Evolutionary conservation across 23 tunicate species (phyloP).

Genomic region (Ciona savignyi): DNA sequence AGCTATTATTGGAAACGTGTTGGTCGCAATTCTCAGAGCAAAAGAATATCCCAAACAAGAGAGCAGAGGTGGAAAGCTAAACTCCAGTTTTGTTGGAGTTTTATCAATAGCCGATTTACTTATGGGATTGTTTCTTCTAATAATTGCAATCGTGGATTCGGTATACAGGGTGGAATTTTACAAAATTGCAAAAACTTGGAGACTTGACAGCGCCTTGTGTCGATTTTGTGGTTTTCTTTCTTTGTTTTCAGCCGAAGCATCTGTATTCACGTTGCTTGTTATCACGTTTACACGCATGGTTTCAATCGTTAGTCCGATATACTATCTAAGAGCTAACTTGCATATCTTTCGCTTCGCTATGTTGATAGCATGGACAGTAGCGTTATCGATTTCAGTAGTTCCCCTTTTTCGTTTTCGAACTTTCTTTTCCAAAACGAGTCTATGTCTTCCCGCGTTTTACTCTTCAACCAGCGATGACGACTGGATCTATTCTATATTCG

Average conservation of each 20-base stretch:
- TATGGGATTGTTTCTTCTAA: background rate
- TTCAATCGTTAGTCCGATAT: slow-evolving; percentile 4
- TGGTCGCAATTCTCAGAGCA: background rate
- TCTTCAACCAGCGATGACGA: background rate
- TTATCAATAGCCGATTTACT: background rate
- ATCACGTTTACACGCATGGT: slow-evolving; percentile 6
- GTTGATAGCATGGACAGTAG: background rate
- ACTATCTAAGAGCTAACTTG: background rate
- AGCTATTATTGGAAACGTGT: background rate
- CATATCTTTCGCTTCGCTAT: slow-evolving; percentile 8
- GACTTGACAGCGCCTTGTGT: background rate
- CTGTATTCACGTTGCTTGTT: slow-evolving; percentile 8
- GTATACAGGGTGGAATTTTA: background rate
- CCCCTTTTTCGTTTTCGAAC: background rate
- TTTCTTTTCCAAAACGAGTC: background rate
- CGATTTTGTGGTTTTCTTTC: background rate
- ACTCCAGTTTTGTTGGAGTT: background rate
- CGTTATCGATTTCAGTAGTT: background rate
- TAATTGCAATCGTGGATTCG: background rate
- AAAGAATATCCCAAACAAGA: background rate
- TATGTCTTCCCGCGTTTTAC: slow-evolving; percentile 10
- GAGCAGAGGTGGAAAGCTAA: background rate
- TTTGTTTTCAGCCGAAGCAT: slow-evolving; percentile 7
- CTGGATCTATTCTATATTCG: slow-evolving; percentile 1
- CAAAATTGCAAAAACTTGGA: background rate